A percentile compares a stretch with the other conserved stretches of the same genome.
Evolutionary conservation across 2,888 invertebrate species (phyloP).

Genomic region (Cheilosia variabilis): DNA sequence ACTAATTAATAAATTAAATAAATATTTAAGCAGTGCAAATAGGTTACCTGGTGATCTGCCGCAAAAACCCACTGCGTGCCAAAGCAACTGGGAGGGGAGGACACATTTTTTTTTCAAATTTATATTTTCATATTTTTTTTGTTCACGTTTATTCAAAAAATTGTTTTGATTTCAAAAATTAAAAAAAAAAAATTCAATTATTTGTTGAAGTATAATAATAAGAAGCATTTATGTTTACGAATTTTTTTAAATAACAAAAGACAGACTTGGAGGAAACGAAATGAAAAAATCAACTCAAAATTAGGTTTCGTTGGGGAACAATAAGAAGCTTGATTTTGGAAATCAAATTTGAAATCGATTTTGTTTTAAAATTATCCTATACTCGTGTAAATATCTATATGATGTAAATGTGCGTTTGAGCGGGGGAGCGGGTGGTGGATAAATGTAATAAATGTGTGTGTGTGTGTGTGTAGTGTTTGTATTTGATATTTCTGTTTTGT

Average conservation of each 20-base stretch:
- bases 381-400: constrained; percentile 64
- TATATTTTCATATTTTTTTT: constrained; percentile 40
- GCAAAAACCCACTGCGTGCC: constrained; percentile 89
- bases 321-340: constrained; percentile 72
- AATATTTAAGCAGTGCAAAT: constrained; percentile 85
- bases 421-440: constrained; percentile 9
- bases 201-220: constrained; percentile 63
- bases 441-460: constrained; percentile 38
- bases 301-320: constrained; percentile 23
- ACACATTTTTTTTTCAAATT: constrained; percentile 76
- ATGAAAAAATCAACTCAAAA: constrained; percentile 27
- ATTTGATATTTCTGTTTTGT: constrained; percentile 77
- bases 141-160: constrained; percentile 68
- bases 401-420: constrained; percentile 49
- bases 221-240: constrained; percentile 62
- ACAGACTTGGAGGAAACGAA: constrained; percentile 42
- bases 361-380: constrained; percentile 27
- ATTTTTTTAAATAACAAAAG: constrained; percentile 56
- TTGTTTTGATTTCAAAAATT: constrained; percentile 46
- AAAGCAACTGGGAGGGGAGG: constrained; percentile 84
- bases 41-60: constrained; percentile 86
- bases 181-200: constrained; percentile 49
- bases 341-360: constrained; percentile 56
- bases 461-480: constrained; percentile 53
- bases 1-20: constrained; percentile 58